Base-by-base conservation (phyloP, 2,113 vertebrate species). In the Crotalus tigris region DNA sequence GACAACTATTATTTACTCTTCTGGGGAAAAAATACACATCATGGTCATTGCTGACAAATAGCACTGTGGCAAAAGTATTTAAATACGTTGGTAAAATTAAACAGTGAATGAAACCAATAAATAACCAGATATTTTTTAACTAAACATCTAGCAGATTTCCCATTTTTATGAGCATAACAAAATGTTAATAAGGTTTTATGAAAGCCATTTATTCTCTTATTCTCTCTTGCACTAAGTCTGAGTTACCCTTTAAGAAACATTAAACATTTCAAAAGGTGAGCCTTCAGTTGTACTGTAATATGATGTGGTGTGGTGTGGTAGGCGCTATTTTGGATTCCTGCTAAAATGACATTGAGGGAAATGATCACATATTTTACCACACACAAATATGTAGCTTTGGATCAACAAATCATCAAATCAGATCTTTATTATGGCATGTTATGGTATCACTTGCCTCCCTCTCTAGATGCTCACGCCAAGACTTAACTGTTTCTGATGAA, bases 201-300 rank as follows among this genome's bases (percentile, higher is more conserved):
- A 0, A 0, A 4, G 15, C 17, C 29, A 19, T 29, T 94, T 21
- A 0, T 11, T 0, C 0, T 17, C 6, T 85, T 3, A 59, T 89
- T 91, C 10, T 90, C 24, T 90, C 5, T 0, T 69, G 39, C 8
- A 93, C 55, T 29, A 57, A 85, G 55, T 58, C 92, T 33, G 88
- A 86, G 87, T 23, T 46, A 4, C 13, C 44, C 15, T 54, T 93
- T 86, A 19, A 58, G 51, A 58, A 90, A 55, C 64, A n/a, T 55
- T 8, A 8, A 44, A 93, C 54, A 1, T 81, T 88, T 86, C 87
- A 0, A 0, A 89, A 94, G 55, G 10, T 21, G n/a, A 59, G 88
- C 21, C 61, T 24, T 54, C 57, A 54, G 0, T 85, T 51, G n/a
- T 6, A 8, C 93, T 53, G 69, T 0, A 1, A 87, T 51, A 51